phyloP scores from a whole-genome alignment of 1,140 invertebrate species.

The Drosophila tani region DNA sequence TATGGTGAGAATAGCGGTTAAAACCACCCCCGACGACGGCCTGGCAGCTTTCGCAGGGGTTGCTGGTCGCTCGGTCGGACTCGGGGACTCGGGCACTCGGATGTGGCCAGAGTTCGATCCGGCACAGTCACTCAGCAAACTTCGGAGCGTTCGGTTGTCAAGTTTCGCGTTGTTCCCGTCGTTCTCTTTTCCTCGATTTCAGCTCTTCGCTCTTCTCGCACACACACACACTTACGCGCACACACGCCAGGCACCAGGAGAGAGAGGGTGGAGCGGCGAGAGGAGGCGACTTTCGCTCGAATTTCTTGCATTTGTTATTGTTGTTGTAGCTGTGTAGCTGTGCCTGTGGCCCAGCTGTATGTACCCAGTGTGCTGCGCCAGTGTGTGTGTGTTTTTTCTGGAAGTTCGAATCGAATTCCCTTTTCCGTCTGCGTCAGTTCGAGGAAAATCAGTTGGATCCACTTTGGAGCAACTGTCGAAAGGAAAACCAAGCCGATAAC shows the following conservation, averaged over 20 bases:
- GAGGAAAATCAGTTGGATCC: slow-evolving; percentile 3
- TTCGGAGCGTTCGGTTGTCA: slow-evolving; percentile 79
- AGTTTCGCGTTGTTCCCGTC: slow-evolving; percentile 47
- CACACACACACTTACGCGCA: slow-evolving; percentile 54
- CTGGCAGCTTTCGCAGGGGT: slow-evolving; percentile 65
- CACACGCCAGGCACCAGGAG: not conserved
- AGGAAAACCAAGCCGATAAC: not conserved
- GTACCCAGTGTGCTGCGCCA: slow-evolving; percentile 33
- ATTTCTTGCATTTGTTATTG: slow-evolving; percentile 42
- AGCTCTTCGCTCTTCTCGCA: slow-evolving; percentile 67
- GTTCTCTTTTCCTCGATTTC: slow-evolving; percentile 68
- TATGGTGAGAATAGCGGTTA: slow-evolving; percentile 45
- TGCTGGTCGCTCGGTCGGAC: slow-evolving; percentile 10
- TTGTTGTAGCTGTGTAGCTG: slow-evolving; percentile 24
- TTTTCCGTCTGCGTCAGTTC: slow-evolving; percentile 35
- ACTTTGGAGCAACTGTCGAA: not conserved
- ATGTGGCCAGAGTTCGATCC: slow-evolving; percentile 10
- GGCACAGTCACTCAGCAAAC: slow-evolving; percentile 76
- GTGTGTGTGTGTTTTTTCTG: slow-evolving; percentile 63
- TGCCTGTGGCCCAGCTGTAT: slow-evolving; percentile 19
- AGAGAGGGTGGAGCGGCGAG: slow-evolving; percentile 30
- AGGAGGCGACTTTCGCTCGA: slow-evolving; percentile 42
- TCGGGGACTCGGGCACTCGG: not conserved
- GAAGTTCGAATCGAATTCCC: slow-evolving; percentile 32
- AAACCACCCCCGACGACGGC: slow-evolving; percentile 27